These are phyloP conservation scores for Somateria mollissima DNA, from an alignment of 2,797 vertebrate genomes.

Conservation along the genomic window DNA sequence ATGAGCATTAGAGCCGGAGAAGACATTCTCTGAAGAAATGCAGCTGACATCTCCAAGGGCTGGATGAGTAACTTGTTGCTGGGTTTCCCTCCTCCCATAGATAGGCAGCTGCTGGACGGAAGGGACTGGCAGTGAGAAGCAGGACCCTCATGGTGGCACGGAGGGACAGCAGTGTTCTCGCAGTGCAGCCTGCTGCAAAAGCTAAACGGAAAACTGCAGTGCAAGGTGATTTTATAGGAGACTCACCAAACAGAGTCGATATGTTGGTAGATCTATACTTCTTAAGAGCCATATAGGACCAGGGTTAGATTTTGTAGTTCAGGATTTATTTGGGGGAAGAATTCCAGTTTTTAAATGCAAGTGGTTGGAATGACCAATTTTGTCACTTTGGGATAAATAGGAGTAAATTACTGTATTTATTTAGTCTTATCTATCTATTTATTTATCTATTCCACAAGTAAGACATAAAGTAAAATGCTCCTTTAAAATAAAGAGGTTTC, in stretches of 20 bases:
- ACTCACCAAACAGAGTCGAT: not conserved
- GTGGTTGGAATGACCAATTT: not conserved
- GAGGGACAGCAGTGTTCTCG: not conserved
- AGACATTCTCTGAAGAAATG: not conserved
- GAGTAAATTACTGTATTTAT: not conserved
- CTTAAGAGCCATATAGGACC: not conserved
- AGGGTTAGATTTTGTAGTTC: not conserved
- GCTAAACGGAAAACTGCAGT: not conserved
- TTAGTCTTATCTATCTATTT: not conserved
- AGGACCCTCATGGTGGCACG: not conserved
- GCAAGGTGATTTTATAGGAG: not conserved
- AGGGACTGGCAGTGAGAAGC: not conserved
- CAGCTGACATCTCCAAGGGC: not conserved
- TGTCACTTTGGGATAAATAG: not conserved
- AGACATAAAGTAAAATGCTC: not conserved
- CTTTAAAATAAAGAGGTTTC: not conserved
- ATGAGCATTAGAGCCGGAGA: not conserved
- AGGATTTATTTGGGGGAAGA: not conserved
- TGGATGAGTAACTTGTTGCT: not conserved
- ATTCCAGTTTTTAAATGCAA: not conserved
- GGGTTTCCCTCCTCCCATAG: not conserved
- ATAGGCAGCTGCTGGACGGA: not conserved
- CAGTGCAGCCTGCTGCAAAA: not conserved
- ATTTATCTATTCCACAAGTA: not conserved
- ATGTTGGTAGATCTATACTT: not conserved